Base-by-base conservation (phyloP, 2,113 vertebrate species). In the Nothoprocta perdicaria region DNA sequence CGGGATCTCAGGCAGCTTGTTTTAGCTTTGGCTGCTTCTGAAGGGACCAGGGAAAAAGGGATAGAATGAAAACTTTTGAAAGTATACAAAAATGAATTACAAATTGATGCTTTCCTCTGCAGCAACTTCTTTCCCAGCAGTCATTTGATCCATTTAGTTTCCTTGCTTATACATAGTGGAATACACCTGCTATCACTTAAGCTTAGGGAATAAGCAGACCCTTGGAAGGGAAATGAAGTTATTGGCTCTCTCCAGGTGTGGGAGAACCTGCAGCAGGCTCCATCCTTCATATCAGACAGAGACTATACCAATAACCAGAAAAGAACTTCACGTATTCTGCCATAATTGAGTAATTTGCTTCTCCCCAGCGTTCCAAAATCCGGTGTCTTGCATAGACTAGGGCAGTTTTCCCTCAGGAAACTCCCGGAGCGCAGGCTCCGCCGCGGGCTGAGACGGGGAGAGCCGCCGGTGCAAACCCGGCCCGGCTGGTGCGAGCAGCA, bases 401-500 rank as follows among this genome's bases (percentile, higher is more conserved):
- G 15, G 8, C 19, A 35, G 19, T 63, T 5, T 69, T 38, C 68
- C 69, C 55, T 19, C 4, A 21, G 74, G 63, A 67, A 94, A 52
- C 33, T 80, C n/a, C 26, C 69, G 9, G 72, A 52, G n/a, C 0
- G 3, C 45, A 4, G 0, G 21, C 40, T 76, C 69, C 24, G 82
- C 76, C 69, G 52, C 2, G 13, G 52, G 22, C 35, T 38, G 33
- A 41, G 0, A 3, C 33, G 10, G 43, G 35, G 5, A 27, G 12
- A 46, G 24, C 41, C 38, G 7, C 4, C 4, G 4, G 38, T 3
- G 58, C 12, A 57, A 35, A 23, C 46, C 9, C 18, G 19, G 10
- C 7, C 43, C 8, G 2, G 22, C 31, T 4, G 57, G 0, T 0
- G 22, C 1, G 5, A 27, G 1, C 19, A 3, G 14, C 52, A 6